Percentiles rank a stretch among this genome's conserved stretches.
These are phyloP conservation scores for Choreutis nemorana DNA, from an alignment of 2,888 invertebrate species.

Conservation along the genomic window DNA sequence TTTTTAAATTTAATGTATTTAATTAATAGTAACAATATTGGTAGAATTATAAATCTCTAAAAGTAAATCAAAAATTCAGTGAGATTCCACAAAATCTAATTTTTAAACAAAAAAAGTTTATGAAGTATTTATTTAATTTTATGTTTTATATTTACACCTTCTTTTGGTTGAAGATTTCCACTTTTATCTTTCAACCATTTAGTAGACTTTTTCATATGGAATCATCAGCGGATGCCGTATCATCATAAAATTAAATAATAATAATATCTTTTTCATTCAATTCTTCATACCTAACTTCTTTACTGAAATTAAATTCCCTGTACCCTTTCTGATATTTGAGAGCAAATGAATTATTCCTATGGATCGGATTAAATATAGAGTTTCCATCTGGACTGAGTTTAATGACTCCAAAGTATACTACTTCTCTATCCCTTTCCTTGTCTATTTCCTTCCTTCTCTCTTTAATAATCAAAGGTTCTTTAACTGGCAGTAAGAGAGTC, in stretches of 20 bases:
- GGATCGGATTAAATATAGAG: conserved; percentile 31
- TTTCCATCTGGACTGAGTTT: conserved; percentile 33
- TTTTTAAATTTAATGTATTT: too few relatives aligned
- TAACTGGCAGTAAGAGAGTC: conserved; percentile 39
- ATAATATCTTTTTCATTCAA: conserved; percentile 30
- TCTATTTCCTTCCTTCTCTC: conserved; percentile 24
- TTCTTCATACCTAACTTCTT: conserved; percentile 25
- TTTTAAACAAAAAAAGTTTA: too few relatives aligned
- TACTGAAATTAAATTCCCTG: conserved; percentile 19
- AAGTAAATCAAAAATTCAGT: too few relatives aligned
- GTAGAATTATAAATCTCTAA: too few relatives aligned
- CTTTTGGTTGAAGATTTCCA: too few relatives aligned
- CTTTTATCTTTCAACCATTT: too few relatives aligned
- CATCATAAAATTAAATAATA: conserved; percentile 19
- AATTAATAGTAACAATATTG: too few relatives aligned
- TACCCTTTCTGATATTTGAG: conserved; percentile 52
- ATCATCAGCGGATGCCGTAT: too few relatives aligned
- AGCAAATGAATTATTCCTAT: conserved; percentile 41
- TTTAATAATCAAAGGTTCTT: conserved; percentile 38
- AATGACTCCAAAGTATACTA: conserved; percentile 45
- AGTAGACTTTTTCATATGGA: too few relatives aligned
- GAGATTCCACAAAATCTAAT: too few relatives aligned
- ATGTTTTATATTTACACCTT: too few relatives aligned
- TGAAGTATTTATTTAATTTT: too few relatives aligned
- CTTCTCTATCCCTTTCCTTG: conserved; percentile 21